Evolutionary conservation across 2,888 invertebrate genomes (phyloP).

Genomic region (Chaitophorus viminalis): DNA sequence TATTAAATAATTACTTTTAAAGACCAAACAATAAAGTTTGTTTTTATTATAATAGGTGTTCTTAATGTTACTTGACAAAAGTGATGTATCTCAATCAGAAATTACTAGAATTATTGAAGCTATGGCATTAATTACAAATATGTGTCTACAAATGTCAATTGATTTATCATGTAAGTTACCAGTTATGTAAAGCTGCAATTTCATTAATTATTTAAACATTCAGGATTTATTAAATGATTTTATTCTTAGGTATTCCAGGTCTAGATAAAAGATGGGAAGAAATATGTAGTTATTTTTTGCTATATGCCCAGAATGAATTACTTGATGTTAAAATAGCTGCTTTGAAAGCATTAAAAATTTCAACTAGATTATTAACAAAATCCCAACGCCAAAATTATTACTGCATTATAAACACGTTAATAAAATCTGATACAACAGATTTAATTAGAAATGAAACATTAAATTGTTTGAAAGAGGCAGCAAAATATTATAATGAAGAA

Average conservation of each 20-base stretch:
- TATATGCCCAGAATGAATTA: constrained; percentile 39
- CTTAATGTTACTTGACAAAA: constrained; percentile 41
- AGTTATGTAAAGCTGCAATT: not conserved
- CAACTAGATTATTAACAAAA: constrained; percentile 47
- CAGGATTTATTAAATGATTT: not conserved
- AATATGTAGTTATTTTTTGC: constrained; percentile 55
- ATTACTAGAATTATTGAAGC: constrained; percentile 36
- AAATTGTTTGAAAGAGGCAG: constrained; percentile 34
- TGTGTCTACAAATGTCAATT: constrained; percentile 42
- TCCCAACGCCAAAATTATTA: constrained; percentile 52
- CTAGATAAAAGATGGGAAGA: constrained; percentile 57
- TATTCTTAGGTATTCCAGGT: constrained; percentile 43
- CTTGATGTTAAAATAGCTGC: constrained; percentile 39
- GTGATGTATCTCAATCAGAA: constrained; percentile 32
- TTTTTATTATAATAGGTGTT: constrained; percentile 63
- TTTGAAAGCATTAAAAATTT: constrained; percentile 49
- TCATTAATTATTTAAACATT: not conserved
- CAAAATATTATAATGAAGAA: constrained; percentile 50
- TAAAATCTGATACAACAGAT: constrained; percentile 33
- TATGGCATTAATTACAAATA: constrained; percentile 48
- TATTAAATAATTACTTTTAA: not conserved
- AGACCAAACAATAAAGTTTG: no score
- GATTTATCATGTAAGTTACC: constrained; percentile 43
- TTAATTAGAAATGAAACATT: constrained; percentile 40
- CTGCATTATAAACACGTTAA: constrained; percentile 30